Conservation (phyloP, 2,797 vertebrate genomes). For the Heteromormyrus szaboi region DNA sequence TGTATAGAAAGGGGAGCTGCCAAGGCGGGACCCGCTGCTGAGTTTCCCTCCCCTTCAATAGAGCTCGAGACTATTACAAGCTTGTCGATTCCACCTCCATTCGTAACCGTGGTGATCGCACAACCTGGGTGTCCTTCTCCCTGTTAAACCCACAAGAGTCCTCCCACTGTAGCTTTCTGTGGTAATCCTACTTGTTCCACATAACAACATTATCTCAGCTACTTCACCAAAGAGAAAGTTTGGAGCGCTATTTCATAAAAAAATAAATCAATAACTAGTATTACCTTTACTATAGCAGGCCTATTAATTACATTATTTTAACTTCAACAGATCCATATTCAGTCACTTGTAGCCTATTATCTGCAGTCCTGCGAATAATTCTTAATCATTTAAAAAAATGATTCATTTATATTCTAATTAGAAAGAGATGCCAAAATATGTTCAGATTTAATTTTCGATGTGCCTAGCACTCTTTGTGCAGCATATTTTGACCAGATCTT, state of each 20-base stretch:
- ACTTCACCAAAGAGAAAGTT: conserved; percentile 49
- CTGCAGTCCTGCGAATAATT: background rate
- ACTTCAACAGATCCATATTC: conserved; percentile 22
- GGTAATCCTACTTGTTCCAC: conserved; percentile 58
- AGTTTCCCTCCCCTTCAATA: conserved; percentile 39
- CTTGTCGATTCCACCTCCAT: conserved; percentile 44
- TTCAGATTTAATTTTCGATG: conserved; percentile 17
- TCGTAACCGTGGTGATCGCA: conserved; percentile 54
- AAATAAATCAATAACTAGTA: background rate
- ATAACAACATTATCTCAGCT: conserved; percentile 52
- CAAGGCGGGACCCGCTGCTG: conserved; percentile 35
- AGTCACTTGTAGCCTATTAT: background rate
- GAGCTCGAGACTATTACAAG: conserved; percentile 38
- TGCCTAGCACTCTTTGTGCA: conserved; percentile 27
- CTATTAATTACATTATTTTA: conserved; percentile 17
- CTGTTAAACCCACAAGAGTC: conserved; percentile 49
- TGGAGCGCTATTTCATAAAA: conserved; percentile 24
- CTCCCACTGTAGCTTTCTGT: conserved; percentile 41
- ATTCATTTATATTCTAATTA: conserved; percentile 12
- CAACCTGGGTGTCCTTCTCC: conserved; percentile 64
- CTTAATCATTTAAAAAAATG: background rate
- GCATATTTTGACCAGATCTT: conserved; percentile 36
- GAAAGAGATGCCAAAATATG: conserved; percentile 1
- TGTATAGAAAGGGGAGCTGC: conserved; percentile 40
- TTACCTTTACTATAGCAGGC: background rate